Conservation (phyloP, 2,113 vertebrate genomes). For the Ranitomeya imitator region DNA sequence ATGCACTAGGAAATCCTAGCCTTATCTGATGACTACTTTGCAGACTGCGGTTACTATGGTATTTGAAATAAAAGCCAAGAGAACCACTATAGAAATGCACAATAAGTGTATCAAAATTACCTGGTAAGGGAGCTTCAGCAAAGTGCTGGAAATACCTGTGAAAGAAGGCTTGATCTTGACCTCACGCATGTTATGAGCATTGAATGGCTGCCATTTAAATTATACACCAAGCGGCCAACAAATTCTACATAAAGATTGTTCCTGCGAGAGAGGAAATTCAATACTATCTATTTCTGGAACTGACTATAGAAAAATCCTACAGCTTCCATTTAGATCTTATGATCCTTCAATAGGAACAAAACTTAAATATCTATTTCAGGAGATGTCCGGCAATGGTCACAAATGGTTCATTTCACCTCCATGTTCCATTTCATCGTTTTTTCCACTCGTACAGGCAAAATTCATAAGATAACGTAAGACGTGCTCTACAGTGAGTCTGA, state of each 20-base stretch:
- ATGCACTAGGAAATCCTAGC: background rate
- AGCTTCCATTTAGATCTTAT: background rate
- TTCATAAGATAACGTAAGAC: background rate
- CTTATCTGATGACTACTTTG: conserved; percentile 9
- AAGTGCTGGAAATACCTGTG: conserved; percentile 29
- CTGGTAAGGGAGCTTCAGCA: conserved; percentile 13
- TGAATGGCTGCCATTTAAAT: conserved; percentile 27
- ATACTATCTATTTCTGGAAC: background rate
- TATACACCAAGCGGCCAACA: conserved; percentile 13
- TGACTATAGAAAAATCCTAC: background rate
- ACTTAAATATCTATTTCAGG: background rate
- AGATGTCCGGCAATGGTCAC: background rate
- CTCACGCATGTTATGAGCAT: conserved; percentile 1
- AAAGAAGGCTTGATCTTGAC: conserved; percentile 20
- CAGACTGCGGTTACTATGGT: conserved; percentile 26
- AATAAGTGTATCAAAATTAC: conserved; percentile 19
- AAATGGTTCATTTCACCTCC: background rate
- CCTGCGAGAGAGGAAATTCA: background rate
- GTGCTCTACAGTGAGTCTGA: background rate
- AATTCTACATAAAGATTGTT: conserved; percentile 13
- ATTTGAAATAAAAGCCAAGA: conserved; percentile 17
- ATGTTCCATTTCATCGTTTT: no score
- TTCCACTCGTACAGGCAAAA: background rate
- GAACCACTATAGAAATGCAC: conserved; percentile 12
- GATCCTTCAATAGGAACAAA: background rate